A percentile compares a stretch with the other conserved stretches of the same genome.
phyloP scores from a whole-genome alignment of 2,888 invertebrate species.

The Drosophila anomalata region DNA sequence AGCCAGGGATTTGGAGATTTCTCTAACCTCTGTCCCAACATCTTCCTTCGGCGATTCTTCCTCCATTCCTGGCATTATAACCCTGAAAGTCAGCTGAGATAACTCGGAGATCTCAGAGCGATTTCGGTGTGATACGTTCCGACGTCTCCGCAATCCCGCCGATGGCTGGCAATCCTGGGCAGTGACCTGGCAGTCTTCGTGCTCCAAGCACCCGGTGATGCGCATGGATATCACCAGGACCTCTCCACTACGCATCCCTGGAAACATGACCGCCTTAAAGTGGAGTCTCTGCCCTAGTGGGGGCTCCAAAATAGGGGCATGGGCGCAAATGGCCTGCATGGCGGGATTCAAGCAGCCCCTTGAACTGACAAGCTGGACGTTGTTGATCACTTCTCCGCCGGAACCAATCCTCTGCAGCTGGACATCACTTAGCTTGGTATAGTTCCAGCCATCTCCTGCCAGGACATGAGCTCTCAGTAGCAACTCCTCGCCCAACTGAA shows the following conservation, averaged over 20 bases:
- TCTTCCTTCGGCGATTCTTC: too few species aligned
- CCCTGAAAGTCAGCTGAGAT: constrained; percentile 80
- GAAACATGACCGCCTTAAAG: constrained; percentile 86
- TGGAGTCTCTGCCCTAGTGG: constrained; percentile 84
- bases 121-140: constrained; percentile 45
- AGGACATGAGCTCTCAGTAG: constrained; percentile 85
- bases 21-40: neutral
- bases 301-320: constrained; percentile 83
- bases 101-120: constrained; percentile 78
- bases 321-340: constrained; percentile 84
- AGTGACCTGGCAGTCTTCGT: constrained; percentile 84
- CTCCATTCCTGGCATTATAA: constrained; percentile 62
- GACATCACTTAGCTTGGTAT: constrained; percentile 85
- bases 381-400: constrained; percentile 78
- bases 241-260: constrained; percentile 86
- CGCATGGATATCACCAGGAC: constrained; percentile 86
- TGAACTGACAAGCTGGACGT: constrained; percentile 83
- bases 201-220: constrained; percentile 85
- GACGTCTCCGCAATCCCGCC: constrained; percentile 62
- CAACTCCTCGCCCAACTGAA: constrained; percentile 86
- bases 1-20: constrained; percentile 45
- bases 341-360: constrained; percentile 84
- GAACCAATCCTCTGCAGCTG: constrained; percentile 82
- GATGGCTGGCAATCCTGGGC: constrained; percentile 70
- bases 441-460: constrained; percentile 86